Conservation (phyloP, 2,113 vertebrate species). For the Coregonus clupeaformis region DNA sequence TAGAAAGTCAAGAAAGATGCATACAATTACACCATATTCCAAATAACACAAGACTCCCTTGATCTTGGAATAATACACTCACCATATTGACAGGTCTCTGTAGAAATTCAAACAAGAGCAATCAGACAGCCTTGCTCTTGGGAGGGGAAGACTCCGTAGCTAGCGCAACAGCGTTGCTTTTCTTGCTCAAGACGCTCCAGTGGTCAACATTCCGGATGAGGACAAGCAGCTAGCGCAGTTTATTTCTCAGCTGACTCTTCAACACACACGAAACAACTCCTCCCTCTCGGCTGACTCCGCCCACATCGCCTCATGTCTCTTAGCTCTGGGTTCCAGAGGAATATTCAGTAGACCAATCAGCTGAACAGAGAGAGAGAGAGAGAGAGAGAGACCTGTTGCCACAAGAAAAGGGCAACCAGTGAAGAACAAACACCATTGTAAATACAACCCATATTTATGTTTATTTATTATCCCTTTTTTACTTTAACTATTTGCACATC, state of each 20-base stretch:
- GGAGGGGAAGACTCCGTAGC: slow-evolving; percentile 8
- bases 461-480: too few relatives aligned
- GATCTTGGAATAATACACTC: slow-evolving; percentile 38
- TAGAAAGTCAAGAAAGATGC: neutral
- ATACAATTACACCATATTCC: neutral
- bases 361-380: neutral
- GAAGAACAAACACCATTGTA: too few relatives aligned
- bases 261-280: slow-evolving; percentile 46
- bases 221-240: slow-evolving; percentile 54
- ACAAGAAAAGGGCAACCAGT: too few relatives aligned
- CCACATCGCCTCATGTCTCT: slow-evolving; percentile 26
- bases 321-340: neutral
- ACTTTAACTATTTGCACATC: too few relatives aligned
- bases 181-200: slow-evolving; percentile 47
- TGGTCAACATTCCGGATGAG: slow-evolving; percentile 60
- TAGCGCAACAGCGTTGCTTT: slow-evolving; percentile 18
- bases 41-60: neutral
- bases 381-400: too few relatives aligned
- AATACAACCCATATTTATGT: too few relatives aligned
- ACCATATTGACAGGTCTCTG: slow-evolving; percentile 46
- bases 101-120: neutral
- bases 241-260: slow-evolving; percentile 56
- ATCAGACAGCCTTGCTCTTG: slow-evolving; percentile 4
- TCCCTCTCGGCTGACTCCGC: slow-evolving; percentile 53
- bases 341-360: neutral